Percentiles rank a stretch among this genome's conserved stretches.
Conservation (phyloP, 2,113 vertebrate genomes). For the Rallus limicola region DNA sequence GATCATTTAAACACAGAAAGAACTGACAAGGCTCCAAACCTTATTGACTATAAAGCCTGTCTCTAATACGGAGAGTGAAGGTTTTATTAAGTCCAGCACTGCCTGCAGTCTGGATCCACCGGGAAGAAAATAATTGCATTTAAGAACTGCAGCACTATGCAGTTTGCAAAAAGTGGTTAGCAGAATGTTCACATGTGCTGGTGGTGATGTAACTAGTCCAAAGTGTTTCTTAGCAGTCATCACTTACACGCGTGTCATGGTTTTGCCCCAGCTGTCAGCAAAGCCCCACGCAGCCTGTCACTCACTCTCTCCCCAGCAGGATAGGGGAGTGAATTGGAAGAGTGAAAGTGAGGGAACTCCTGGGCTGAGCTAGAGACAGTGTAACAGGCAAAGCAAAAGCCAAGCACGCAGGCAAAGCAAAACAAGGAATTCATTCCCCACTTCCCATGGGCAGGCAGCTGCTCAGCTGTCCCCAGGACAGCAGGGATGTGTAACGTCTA, state of each 20-base stretch:
- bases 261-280: too few relatives aligned
- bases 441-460: too few relatives aligned
- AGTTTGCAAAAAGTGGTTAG: not conserved
- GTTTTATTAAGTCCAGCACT: not conserved
- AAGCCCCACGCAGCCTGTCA: too few relatives aligned
- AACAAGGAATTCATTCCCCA: too few relatives aligned
- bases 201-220: not conserved
- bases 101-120: not conserved
- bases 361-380: too few relatives aligned
- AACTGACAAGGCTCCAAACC: not conserved
- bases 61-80: not conserved
- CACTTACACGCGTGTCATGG: not conserved
- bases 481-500: too few relatives aligned
- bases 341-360: too few relatives aligned
- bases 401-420: too few relatives aligned
- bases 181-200: not conserved
- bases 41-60: not conserved
- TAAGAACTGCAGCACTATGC: not conserved
- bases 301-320: too few relatives aligned
- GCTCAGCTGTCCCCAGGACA: too few relatives aligned
- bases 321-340: too few relatives aligned
- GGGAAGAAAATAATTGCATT: not conserved
- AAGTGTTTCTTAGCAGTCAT: not conserved
- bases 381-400: too few relatives aligned
- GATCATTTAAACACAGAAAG: not conserved